A percentile compares a stretch with the other conserved stretches of the same genome.
Evolutionary conservation across 2,797 vertebrate genomes (phyloP).

Genomic region (Perodicticus potto): DNA sequence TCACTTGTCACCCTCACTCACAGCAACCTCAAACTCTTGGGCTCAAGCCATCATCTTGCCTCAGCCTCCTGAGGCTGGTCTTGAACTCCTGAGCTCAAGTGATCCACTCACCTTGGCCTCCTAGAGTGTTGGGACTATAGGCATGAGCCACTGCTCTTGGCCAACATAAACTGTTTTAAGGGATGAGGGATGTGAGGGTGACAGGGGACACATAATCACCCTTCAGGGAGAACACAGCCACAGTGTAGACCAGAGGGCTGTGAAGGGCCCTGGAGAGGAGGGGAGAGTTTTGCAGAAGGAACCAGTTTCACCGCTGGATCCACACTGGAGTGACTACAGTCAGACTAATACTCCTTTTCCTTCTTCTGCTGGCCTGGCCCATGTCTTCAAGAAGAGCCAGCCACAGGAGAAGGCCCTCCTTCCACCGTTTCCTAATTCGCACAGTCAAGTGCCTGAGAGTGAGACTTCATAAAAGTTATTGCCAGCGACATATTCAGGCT

Average conservation of each 20-base stretch:
- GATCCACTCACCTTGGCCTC: too few species aligned
- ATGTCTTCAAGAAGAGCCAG: conserved; percentile 78
- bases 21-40: too few species aligned
- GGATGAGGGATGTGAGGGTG: too few species aligned
- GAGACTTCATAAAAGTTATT: conserved; percentile 85
- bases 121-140: too few species aligned
- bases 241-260: too few species aligned
- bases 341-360: conserved; percentile 65
- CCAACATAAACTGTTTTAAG: background rate
- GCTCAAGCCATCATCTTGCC: too few species aligned
- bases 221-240: background rate
- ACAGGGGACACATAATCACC: too few species aligned
- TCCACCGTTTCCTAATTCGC: conserved; percentile 80
- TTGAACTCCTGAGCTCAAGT: too few species aligned
- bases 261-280: background rate
- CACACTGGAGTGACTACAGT: conserved; percentile 39
- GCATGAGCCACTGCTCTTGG: too few species aligned
- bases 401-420: conserved; percentile 78
- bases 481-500: conserved; percentile 86
- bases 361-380: background rate
- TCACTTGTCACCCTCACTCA: too few species aligned
- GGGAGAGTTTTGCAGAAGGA: background rate
- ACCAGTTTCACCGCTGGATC: conserved; percentile 37
- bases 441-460: conserved; percentile 86
- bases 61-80: too few species aligned